A percentile compares a stretch with the other conserved stretches of the same genome.
Evolutionary conservation across 2,113 vertebrate genomes (phyloP).

Genomic region (Tetrax tetrax): DNA sequence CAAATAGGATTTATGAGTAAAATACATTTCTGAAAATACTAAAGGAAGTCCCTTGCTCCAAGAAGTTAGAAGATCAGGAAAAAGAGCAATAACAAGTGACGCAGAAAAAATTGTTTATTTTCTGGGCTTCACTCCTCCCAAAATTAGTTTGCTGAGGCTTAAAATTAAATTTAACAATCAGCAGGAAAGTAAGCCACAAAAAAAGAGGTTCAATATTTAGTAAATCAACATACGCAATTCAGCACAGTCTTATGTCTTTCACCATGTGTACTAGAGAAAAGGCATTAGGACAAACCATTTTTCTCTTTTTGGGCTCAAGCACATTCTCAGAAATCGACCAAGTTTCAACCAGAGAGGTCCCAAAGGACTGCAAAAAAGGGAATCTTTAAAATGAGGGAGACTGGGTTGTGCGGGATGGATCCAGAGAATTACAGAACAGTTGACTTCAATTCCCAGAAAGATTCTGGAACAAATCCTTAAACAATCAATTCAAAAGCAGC

Average conservation of each 20-base stretch:
- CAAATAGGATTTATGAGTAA: slow-evolving; percentile 8
- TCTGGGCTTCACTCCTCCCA: neutral
- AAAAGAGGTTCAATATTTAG: slow-evolving; percentile 3
- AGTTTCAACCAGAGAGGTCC: neutral
- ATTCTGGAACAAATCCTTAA: slow-evolving; percentile 11
- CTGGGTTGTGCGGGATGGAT: fast-evolving
- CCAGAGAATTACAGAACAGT: neutral
- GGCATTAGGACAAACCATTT: neutral
- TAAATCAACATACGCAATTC: slow-evolving; percentile 1
- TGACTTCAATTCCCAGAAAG: slow-evolving; percentile 42
- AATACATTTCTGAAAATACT: neutral
- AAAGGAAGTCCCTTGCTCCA: neutral
- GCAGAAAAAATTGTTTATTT: neutral
- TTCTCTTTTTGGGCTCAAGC: neutral
- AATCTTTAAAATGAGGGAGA: neutral
- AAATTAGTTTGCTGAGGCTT: slow-evolving; percentile 10
- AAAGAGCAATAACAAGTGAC: neutral
- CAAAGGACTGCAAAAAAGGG: neutral
- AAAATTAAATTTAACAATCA: slow-evolving; percentile 41
- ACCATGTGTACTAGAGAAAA: neutral
- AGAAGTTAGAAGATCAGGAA: neutral
- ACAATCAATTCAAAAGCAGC: slow-evolving; percentile 26
- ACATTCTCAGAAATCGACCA: neutral
- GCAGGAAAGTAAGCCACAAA: slow-evolving; percentile 14
- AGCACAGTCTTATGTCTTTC: neutral